Percentiles rank a stretch among this genome's conserved stretches.
Conservation (phyloP, 2,113 vertebrate species). For the Brienomyrus brachyistius region DNA sequence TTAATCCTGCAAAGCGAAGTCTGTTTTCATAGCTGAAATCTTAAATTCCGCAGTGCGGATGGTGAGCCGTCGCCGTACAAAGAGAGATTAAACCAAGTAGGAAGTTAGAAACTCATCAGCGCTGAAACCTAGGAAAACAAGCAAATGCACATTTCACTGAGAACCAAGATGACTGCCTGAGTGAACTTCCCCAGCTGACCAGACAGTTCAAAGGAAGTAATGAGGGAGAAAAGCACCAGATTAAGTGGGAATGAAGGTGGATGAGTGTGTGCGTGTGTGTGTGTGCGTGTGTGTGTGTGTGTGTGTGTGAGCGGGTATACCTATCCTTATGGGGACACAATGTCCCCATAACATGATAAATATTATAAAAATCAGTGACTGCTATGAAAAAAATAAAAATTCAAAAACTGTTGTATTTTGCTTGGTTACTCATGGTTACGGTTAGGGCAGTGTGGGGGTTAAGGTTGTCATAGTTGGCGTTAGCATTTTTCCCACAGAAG, state of each 20-base stretch:
- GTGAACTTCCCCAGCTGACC: neutral
- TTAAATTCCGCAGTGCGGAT: neutral
- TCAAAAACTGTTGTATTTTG: no score
- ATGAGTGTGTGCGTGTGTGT: neutral
- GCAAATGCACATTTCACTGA: neutral
- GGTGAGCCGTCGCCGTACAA: neutral
- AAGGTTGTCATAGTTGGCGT: no score
- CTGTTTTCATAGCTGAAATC: constrained; percentile 5
- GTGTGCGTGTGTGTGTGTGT: neutral
- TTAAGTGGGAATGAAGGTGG: neutral
- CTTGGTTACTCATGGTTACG: no score
- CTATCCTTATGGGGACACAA: no score
- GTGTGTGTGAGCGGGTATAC: no score
- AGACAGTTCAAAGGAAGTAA: neutral
- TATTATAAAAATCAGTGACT: no score
- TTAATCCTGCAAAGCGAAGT: neutral
- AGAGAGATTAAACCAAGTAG: neutral
- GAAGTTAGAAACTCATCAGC: neutral
- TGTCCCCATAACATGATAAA: no score
- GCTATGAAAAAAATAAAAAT: no score
- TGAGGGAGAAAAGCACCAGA: neutral
- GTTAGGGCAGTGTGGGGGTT: no score
- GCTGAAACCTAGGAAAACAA: neutral
- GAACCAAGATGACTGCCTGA: neutral
- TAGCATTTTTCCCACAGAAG: no score